These are phyloP conservation scores for Drosophila funebris DNA, from an alignment of 1,140 invertebrate genomes.

Conservation along the genomic window DNA sequence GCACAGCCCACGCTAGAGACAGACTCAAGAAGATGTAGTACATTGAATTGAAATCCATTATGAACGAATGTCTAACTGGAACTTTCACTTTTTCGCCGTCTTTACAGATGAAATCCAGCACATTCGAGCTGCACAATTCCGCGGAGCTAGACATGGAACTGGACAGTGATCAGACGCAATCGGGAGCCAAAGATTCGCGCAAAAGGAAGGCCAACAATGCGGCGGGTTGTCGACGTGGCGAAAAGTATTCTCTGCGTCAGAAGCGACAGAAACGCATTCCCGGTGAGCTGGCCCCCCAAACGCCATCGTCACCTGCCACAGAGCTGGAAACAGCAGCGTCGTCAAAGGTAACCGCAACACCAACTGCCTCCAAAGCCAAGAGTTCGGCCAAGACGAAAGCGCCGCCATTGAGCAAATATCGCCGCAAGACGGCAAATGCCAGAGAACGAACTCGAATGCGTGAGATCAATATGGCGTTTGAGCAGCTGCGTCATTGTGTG, in stretches of 20 bases:
- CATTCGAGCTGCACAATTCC: slow-evolving; percentile 77
- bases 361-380: slow-evolving; percentile 15
- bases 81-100: slow-evolving; percentile 36
- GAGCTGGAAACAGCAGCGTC: slow-evolving; percentile 7
- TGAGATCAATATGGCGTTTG: slow-evolving; percentile 95
- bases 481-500: slow-evolving; percentile 90
- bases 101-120: slow-evolving; percentile 75
- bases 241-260: slow-evolving; percentile 81
- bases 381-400: slow-evolving; percentile 87
- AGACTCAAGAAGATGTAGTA: slow-evolving; percentile 1
- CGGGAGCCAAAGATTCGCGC: slow-evolving; percentile 47
- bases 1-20: slow-evolving; percentile 35
- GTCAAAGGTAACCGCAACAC: slow-evolving; percentile 3
- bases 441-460: slow-evolving; percentile 93
- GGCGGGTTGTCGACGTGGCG: slow-evolving; percentile 42
- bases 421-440: slow-evolving; percentile 94
- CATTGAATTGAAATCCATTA: slow-evolving; percentile 9
- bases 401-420: slow-evolving; percentile 94
- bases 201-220: slow-evolving; percentile 50
- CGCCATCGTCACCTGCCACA: neutral
- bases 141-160: slow-evolving; percentile 61
- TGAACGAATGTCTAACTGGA: slow-evolving; percentile 21
- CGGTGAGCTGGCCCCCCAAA: slow-evolving; percentile 1
- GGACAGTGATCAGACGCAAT: neutral
- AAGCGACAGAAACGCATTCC: slow-evolving; percentile 64